A percentile compares a stretch with the other conserved stretches of the same genome.
Conservation (phyloP, 2,113 vertebrate species). For the Stigmatopora argus region DNA sequence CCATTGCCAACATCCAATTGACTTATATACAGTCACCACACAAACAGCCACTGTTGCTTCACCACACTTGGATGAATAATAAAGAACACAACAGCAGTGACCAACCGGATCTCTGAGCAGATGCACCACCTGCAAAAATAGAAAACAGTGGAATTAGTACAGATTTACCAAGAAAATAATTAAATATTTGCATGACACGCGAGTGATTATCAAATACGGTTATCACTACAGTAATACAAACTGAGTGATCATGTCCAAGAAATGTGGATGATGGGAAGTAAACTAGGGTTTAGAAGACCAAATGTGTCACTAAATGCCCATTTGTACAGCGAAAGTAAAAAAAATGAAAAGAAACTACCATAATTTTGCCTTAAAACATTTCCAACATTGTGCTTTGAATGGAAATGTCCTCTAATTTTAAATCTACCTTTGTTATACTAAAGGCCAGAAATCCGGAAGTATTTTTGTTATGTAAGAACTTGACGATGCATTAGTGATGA, state of each 20-base stretch:
- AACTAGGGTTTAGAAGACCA: slow-evolving; percentile 32
- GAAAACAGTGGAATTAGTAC: background rate
- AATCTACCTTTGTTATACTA: too few relatives aligned
- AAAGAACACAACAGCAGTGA: slow-evolving; percentile 72
- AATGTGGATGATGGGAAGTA: background rate
- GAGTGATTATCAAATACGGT: background rate
- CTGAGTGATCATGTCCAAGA: background rate
- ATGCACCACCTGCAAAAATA: slow-evolving; percentile 68
- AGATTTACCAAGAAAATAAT: background rate
- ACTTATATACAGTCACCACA: slow-evolving; percentile 30
- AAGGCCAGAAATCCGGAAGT: too few relatives aligned
- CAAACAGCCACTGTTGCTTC: slow-evolving; percentile 40
- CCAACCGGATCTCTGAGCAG: slow-evolving; percentile 67
- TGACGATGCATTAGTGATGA: background rate
- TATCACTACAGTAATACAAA: too few relatives aligned
- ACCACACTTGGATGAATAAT: slow-evolving; percentile 71
- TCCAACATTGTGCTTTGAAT: too few relatives aligned
- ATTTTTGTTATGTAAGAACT: background rate
- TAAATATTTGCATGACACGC: background rate
- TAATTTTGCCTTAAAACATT: too few relatives aligned
- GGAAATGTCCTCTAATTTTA: too few relatives aligned
- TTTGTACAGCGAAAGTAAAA: too few relatives aligned
- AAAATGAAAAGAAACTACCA: too few relatives aligned
- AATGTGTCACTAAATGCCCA: too few relatives aligned
- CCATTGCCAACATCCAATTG: slow-evolving; percentile 20